phyloP scores from a whole-genome alignment of 2,797 vertebrate genomes.

The Brachyalestes nurse region DNA sequence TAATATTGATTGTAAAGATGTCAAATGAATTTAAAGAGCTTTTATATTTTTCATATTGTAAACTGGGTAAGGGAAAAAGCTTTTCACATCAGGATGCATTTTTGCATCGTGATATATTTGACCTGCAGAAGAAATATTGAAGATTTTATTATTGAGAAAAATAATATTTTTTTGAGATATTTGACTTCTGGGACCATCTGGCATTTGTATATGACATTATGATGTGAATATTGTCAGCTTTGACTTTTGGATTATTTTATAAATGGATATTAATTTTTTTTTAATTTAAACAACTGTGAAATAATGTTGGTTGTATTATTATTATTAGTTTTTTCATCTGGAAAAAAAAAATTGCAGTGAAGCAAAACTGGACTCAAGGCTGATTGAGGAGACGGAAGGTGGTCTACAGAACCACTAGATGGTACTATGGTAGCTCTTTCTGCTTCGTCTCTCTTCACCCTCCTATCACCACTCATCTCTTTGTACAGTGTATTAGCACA shows the following conservation, averaged over 20 bases:
- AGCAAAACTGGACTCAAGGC: not conserved
- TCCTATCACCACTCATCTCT: slow-evolving; percentile 1
- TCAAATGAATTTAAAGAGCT: not conserved
- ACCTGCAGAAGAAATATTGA: not conserved
- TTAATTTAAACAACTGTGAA: not conserved
- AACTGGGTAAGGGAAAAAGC: too few relatives aligned
- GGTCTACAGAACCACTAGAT: slow-evolving; percentile 62
- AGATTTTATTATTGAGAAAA: not conserved
- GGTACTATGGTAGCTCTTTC: slow-evolving; percentile 71
- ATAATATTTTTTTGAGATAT: not conserved
- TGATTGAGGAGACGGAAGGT: not conserved
- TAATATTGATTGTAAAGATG: not conserved
- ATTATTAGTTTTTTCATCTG: not conserved
- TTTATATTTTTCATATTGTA: too few relatives aligned
- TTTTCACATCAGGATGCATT: too few relatives aligned
- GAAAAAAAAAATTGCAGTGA: not conserved
- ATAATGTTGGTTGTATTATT: not conserved
- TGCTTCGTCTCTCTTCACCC: not conserved
- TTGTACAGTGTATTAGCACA: not conserved
- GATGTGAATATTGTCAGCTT: too few relatives aligned
- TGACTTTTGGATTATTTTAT: not conserved
- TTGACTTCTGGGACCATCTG: not conserved
- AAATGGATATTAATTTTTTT: not conserved
- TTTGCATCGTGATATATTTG: not conserved
- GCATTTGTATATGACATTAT: not conserved